Evolutionary conservation across 2,888 invertebrate genomes (phyloP).

Genomic region (Spialia ferax): DNA sequence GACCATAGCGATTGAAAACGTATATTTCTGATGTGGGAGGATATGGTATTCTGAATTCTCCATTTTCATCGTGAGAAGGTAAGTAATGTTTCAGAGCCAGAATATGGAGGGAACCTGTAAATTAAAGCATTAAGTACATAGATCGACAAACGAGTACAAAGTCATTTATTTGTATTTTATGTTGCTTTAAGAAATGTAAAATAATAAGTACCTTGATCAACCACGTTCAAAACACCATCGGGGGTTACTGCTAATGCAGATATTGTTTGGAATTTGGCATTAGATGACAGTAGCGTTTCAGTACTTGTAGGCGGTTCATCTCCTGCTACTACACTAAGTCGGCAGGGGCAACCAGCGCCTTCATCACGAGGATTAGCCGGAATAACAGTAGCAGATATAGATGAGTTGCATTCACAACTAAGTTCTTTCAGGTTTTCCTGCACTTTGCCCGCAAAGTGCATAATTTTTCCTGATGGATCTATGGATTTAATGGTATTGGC

Average conservation of each 20-base stretch:
- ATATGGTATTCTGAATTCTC: slow-evolving; percentile 97
- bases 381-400: slow-evolving; percentile 84
- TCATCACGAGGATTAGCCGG: slow-evolving; percentile 72
- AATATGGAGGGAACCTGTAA: slow-evolving; percentile 91
- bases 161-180: too few species aligned
- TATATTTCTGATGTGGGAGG: slow-evolving; percentile 97
- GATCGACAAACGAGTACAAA: too few species aligned
- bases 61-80: slow-evolving; percentile 94
- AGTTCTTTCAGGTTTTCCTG: slow-evolving; percentile 87
- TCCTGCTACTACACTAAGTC: slow-evolving; percentile 83
- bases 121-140: slow-evolving; percentile 1
- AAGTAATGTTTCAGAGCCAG: slow-evolving; percentile 95
- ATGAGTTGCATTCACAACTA: slow-evolving; percentile 87
- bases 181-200: not conserved
- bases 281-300: slow-evolving; percentile 95
- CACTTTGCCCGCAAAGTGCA: slow-evolving; percentile 96
- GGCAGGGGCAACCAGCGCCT: slow-evolving; percentile 79
- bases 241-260: slow-evolving; percentile 97
- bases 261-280: slow-evolving; percentile 95
- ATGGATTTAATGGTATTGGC: slow-evolving; percentile 94
- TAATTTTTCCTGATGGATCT: slow-evolving; percentile 95
- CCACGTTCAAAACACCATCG: slow-evolving; percentile 97
- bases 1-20: slow-evolving; percentile 97
- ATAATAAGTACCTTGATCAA: slow-evolving; percentile 94
- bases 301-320: slow-evolving; percentile 92